Evolutionary conservation across 2,113 vertebrate species (phyloP).

Genomic region (Zingel zingel): DNA sequence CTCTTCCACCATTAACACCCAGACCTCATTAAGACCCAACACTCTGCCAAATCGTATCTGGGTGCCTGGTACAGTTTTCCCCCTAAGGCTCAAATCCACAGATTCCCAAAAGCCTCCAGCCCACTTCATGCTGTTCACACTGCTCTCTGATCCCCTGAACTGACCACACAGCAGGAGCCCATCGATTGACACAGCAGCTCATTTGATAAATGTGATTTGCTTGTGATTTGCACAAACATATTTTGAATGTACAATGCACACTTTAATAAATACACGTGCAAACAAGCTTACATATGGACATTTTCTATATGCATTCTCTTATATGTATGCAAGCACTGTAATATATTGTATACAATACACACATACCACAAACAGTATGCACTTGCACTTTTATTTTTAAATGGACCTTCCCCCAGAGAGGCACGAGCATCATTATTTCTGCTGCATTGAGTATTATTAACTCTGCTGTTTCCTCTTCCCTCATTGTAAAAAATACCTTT

Average conservation of each 20-base stretch:
- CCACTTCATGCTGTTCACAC: conserved; percentile 51
- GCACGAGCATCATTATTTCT: conserved; percentile 56
- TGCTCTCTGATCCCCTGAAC: conserved; percentile 56
- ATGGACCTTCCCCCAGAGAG: conserved; percentile 10
- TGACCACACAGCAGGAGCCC: conserved; percentile 39
- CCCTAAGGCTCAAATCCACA: conserved; percentile 45
- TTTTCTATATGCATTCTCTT: not conserved
- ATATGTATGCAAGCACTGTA: not conserved
- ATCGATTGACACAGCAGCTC: conserved; percentile 12
- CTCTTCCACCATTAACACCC: conserved; percentile 26
- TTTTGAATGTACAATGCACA: not conserved
- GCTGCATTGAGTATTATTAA: conserved; percentile 58
- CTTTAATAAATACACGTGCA: not conserved
- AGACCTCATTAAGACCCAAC: conserved; percentile 50
- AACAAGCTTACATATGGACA: not conserved
- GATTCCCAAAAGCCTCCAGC: conserved; percentile 54
- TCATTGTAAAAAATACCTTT: conserved; percentile 69
- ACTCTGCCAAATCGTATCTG: conserved; percentile 51
- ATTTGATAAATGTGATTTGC: not conserved
- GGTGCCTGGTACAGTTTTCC: conserved; percentile 14
- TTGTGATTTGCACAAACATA: conserved; percentile 16
- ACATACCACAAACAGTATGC: not conserved
- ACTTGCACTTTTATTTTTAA: conserved; percentile 26
- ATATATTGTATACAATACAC: not conserved
- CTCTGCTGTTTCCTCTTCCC: conserved; percentile 48